Conservation (phyloP, 1,140 invertebrate species). For the Megalopta genalis region DNA sequence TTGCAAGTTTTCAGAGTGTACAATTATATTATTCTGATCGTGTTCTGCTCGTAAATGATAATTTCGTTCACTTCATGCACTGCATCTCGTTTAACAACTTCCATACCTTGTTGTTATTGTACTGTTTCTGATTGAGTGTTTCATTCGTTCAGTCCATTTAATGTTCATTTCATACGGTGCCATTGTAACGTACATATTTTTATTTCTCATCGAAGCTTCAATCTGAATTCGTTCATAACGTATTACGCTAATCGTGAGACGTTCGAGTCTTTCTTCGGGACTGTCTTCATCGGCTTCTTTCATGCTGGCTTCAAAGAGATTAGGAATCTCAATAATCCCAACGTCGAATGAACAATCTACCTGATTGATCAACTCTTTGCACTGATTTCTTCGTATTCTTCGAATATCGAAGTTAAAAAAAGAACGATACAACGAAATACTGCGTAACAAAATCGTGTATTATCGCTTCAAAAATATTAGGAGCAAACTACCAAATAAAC, state of each 20-base stretch:
- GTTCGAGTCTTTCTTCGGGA: too few species aligned
- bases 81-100: slow-evolving; percentile 6
- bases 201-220: neutral
- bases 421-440: too few species aligned
- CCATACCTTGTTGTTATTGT: neutral
- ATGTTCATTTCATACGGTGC: neutral
- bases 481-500: too few species aligned
- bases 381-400: neutral
- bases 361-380: neutral
- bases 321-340: too few species aligned
- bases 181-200: neutral
- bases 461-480: too few species aligned
- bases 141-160: neutral
- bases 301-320: too few species aligned
- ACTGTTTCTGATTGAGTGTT: neutral
- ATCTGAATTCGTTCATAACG: neutral
- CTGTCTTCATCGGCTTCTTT: too few species aligned
- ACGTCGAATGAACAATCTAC: too few species aligned
- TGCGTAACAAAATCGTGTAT: too few species aligned
- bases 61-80: neutral
- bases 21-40: neutral
- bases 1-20: neutral
- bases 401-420: too few species aligned
- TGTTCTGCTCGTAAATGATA: neutral
- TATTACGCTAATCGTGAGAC: neutral